Evolutionary conservation across 1,140 invertebrate genomes (phyloP), one percentile per base, ranked within the genome.

Genomic region (Pogonognathellus flavescens): DNA sequence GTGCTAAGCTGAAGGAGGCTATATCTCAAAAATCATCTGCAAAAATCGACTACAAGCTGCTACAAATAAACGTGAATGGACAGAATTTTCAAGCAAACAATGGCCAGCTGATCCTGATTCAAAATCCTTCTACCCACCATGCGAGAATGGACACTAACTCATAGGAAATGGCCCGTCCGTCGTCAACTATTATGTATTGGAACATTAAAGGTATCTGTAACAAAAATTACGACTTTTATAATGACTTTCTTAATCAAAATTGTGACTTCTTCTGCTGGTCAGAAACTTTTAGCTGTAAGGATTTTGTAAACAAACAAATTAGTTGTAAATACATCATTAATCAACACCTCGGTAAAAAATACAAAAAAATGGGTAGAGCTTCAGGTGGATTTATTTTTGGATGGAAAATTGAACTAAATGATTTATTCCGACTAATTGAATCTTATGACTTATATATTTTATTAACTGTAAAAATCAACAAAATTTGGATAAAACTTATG

Each of bases 261-360:
- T 62, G 60, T 62, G 60, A 62, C 20, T 22, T 62, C 0, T 62
- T 62, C 10, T 62, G 60, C 9, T 62, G 60, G 60, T 62, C 60
- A 18, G 60, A 62, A 25, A 62, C 60, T 62, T 62, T 62, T 25
- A 18, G 25, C 60, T 10, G 25, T 20, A 25, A 25, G 10, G 5
- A 18, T 5, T 62, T 22, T 25, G 13, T 7, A 10, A 10, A 62
- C 10, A 62, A 62, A 11, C 20, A 9, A 18, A 25, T 62, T 11
- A 10, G 5, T 25, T 10, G 25, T 2, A 62, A 22, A 11, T 62
- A 22, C 11, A 25, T 1, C 13, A 22, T 62, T 18, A 25, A 3
- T 9, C 18, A 62, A 25, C 60, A 31, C 0, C 22, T 22, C 22
- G 60, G 18, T 11, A 62, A 18, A 2, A 62, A 22, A 25, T 22